Conservation (phyloP, 2,888 invertebrate genomes). For the Sesia apiformis region DNA sequence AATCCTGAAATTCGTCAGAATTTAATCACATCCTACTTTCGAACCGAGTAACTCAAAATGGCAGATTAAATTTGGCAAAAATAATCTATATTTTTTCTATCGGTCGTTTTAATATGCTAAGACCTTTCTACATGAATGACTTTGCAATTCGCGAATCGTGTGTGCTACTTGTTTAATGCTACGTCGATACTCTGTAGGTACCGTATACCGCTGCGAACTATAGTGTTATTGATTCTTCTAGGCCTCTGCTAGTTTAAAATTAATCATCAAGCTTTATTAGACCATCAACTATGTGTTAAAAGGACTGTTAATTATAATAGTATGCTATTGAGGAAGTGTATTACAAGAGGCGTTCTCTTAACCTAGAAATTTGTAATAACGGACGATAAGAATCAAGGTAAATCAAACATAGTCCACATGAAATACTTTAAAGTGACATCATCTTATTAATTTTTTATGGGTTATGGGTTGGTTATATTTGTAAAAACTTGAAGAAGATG, state of each 20-base stretch:
- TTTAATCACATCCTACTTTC: too few relatives aligned
- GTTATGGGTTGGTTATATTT: too few relatives aligned
- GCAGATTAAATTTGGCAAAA: too few relatives aligned
- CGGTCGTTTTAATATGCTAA: too few relatives aligned
- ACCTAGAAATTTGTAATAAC: constrained; percentile 5
- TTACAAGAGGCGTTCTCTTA: not conserved
- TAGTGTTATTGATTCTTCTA: constrained; percentile 6
- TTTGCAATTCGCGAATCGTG: constrained; percentile 7
- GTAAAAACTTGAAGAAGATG: too few relatives aligned
- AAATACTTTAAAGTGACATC: not conserved
- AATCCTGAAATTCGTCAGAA: too few relatives aligned
- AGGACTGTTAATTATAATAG: not conserved
- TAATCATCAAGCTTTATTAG: not conserved
- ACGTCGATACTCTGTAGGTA: not conserved
- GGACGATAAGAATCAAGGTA: constrained; percentile 46
- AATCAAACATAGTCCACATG: constrained; percentile 23
- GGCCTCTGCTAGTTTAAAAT: not conserved
- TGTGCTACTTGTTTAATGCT: not conserved
- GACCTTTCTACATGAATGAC: not conserved
- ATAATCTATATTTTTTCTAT: too few relatives aligned
- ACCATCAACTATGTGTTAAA: not conserved
- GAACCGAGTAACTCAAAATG: too few relatives aligned
- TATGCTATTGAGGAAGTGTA: not conserved
- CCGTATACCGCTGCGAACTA: constrained; percentile 9
- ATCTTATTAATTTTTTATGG: too few relatives aligned